A percentile compares a stretch with the other conserved stretches of the same genome.
Evolutionary conservation across 1,140 invertebrate genomes (phyloP).

Genomic region (Lasioglossum baleicum): DNA sequence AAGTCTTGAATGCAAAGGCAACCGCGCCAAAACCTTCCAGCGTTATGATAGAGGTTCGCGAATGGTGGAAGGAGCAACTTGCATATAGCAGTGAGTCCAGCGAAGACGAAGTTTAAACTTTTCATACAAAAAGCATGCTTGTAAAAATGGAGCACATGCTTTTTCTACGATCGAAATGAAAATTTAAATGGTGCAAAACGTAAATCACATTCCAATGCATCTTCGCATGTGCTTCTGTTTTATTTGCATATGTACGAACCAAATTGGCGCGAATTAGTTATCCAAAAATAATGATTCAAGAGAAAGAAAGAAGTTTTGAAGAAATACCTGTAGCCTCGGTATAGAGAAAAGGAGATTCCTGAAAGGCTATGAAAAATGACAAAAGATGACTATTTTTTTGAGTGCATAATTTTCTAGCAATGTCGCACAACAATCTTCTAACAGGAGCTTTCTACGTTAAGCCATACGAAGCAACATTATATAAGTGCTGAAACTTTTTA

Average conservation of each 20-base stretch:
- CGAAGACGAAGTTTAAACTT: slow-evolving; percentile 77
- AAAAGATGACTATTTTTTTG: slow-evolving; percentile 20
- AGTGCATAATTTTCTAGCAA: slow-evolving; percentile 11
- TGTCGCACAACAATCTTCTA: not conserved
- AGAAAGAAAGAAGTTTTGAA: not conserved
- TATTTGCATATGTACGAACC: not conserved
- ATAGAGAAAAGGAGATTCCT: slow-evolving; percentile 1
- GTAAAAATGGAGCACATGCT: slow-evolving; percentile 15
- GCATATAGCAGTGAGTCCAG: slow-evolving; percentile 81
- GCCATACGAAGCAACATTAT: not conserved
- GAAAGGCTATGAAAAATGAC: not conserved
- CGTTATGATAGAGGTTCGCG: slow-evolving; percentile 82
- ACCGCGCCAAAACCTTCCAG: slow-evolving; percentile 80
- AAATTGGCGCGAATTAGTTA: not conserved
- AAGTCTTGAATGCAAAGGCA: slow-evolving; percentile 70
- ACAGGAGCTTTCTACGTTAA: not conserved
- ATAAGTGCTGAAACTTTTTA: not conserved
- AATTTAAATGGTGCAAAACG: not conserved
- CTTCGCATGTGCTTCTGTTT: not conserved
- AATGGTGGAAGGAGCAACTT: slow-evolving; percentile 86
- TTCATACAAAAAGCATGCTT: not conserved
- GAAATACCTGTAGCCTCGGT: not conserved
- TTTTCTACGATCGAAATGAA: not conserved
- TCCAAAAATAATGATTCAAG: not conserved
- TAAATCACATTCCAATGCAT: not conserved